Evolutionary conservation across 2,888 invertebrate genomes (phyloP).

Genomic region (Dynastes maya): DNA sequence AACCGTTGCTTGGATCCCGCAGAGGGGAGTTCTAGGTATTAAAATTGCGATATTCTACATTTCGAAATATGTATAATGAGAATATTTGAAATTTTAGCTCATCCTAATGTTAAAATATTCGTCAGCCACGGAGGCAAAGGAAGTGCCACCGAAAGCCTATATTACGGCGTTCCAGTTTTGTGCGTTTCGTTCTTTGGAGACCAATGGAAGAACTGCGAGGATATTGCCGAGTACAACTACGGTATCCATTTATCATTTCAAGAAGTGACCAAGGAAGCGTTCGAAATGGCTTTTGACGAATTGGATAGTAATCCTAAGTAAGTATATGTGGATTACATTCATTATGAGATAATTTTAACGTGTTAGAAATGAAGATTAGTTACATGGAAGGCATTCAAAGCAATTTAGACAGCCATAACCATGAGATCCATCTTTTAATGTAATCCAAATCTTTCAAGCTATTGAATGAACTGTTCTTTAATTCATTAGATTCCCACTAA

Average conservation of each 20-base stretch:
- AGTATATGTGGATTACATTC: not conserved
- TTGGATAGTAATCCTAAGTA: constrained; percentile 54
- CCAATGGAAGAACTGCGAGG: constrained; percentile 14
- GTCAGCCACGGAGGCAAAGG: constrained; percentile 76
- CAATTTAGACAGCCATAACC: too few relatives aligned
- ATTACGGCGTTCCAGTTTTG: constrained; percentile 58
- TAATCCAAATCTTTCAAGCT: too few relatives aligned
- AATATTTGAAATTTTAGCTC: constrained; percentile 65
- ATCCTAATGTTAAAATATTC: constrained; percentile 73
- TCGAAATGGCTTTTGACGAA: constrained; percentile 67
- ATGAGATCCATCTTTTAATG: too few relatives aligned
- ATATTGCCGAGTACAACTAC: constrained; percentile 38
- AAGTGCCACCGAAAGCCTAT: constrained; percentile 73
- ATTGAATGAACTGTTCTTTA: too few relatives aligned
- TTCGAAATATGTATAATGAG: not conserved
- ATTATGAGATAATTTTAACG: too few relatives aligned
- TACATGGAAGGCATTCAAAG: too few relatives aligned
- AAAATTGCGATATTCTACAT: not conserved
- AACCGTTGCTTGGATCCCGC: constrained; percentile 53
- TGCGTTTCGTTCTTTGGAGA: constrained; percentile 57
- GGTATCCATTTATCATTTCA: constrained; percentile 54
- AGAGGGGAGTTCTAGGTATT: constrained; percentile 50
- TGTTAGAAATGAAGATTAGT: too few relatives aligned
- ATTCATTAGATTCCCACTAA: too few relatives aligned
- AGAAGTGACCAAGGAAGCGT: constrained; percentile 66